A percentile compares a stretch with the other conserved stretches of the same genome.
phyloP scores from a whole-genome alignment of 2,113 vertebrate species.

The Copsychus sechellarum region DNA sequence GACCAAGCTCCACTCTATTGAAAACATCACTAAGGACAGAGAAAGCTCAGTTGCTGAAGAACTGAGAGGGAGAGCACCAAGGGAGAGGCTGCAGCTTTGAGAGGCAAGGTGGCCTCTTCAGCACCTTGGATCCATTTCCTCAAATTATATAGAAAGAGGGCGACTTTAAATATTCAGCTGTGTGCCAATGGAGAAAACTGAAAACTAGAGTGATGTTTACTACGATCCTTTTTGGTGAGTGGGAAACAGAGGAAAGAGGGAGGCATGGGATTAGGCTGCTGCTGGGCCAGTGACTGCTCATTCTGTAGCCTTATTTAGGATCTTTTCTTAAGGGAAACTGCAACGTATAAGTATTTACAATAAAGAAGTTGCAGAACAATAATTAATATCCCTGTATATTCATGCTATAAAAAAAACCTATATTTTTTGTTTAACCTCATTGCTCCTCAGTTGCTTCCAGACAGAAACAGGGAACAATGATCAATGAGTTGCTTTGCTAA shows the following conservation, averaged over 20 bases:
- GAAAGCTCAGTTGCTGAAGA: neutral
- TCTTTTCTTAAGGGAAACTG: neutral
- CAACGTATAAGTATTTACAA: neutral
- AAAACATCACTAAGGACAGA: neutral
- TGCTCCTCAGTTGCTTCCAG: neutral
- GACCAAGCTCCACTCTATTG: neutral
- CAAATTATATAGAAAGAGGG: neutral
- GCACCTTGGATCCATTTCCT: neutral
- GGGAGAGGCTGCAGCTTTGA: neutral
- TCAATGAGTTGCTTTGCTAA: slow-evolving; percentile 48
- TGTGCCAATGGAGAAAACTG: neutral
- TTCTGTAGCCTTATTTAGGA: neutral
- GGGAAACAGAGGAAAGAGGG: neutral
- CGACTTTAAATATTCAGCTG: neutral
- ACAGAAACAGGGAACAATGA: slow-evolving; percentile 4
- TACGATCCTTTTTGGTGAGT: neutral
- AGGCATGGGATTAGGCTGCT: neutral
- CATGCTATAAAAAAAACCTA: neutral
- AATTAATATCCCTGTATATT: neutral
- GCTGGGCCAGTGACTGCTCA: neutral
- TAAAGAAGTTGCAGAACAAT: neutral
- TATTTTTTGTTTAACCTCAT: neutral
- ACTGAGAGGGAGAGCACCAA: neutral
- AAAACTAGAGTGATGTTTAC: neutral
- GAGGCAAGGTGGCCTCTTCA: neutral